Percentiles rank a stretch among this genome's conserved stretches.
These are phyloP conservation scores for Strongylocentrotus purpuratus DNA, from an alignment of 35 echinoderm and acorn worm species.

Conservation along the genomic window DNA sequence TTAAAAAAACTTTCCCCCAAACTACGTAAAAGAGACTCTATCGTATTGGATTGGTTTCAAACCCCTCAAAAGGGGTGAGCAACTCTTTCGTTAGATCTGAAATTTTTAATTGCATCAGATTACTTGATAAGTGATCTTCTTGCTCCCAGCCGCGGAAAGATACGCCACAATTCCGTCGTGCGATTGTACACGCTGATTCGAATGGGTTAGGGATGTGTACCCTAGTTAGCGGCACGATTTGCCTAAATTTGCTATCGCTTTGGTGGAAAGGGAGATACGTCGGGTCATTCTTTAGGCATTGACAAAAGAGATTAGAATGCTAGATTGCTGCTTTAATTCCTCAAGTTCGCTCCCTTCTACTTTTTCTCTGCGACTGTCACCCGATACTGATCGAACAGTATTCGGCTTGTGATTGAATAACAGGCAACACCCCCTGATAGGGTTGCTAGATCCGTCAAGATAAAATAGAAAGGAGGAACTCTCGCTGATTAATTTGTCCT, in stretches of 20 bases:
- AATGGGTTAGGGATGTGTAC: not conserved
- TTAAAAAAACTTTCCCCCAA: not conserved
- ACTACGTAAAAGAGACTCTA: not conserved
- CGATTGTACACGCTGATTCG: not conserved
- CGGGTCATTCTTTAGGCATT: not conserved
- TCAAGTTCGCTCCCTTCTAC: not conserved
- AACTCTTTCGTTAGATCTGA: not conserved
- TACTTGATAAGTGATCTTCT: constrained; percentile 12
- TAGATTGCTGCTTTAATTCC: constrained; percentile 12
- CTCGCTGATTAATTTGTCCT: not conserved
- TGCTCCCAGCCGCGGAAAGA: not conserved
- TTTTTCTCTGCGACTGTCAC: not conserved
- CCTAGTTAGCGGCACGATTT: not conserved
- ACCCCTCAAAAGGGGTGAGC: not conserved
- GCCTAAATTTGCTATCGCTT: not conserved
- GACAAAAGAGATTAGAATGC: constrained; percentile 2
- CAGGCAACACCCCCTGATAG: not conserved
- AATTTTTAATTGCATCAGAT: constrained; percentile 44
- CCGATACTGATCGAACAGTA: not conserved
- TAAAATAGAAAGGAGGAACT: not conserved
- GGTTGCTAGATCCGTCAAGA: not conserved
- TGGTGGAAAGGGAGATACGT: not conserved
- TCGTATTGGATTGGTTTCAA: not conserved
- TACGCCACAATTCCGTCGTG: not conserved
- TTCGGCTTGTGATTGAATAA: not conserved